Evolutionary conservation across 2,888 invertebrate species (phyloP).

Genomic region (Dryadula phaetusa): DNA sequence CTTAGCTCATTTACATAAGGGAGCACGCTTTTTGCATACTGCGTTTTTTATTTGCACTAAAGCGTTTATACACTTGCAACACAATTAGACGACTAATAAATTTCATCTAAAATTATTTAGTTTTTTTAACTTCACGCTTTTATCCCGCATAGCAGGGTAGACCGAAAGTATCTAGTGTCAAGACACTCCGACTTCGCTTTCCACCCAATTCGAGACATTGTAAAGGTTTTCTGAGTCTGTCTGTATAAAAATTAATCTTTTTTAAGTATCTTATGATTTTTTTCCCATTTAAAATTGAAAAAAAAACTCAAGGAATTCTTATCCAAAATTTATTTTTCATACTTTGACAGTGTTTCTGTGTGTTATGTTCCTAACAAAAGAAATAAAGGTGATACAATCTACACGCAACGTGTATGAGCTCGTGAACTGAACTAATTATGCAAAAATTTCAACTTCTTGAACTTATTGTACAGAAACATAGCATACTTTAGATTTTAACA

Average conservation of each 20-base stretch:
- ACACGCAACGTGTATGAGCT: conserved; percentile 60
- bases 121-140: too few species aligned
- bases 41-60: conserved; percentile 65
- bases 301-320: background rate
- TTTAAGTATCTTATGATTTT: too few species aligned
- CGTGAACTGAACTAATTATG: conserved; percentile 70
- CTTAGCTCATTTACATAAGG: conserved; percentile 68
- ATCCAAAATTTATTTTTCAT: background rate
- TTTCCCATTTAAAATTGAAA: too few species aligned
- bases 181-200: too few species aligned
- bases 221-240: too few species aligned
- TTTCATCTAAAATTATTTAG: too few species aligned
- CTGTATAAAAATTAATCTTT: too few species aligned
- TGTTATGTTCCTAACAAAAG: conserved; percentile 25
- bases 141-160: too few species aligned
- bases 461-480: conserved; percentile 53
- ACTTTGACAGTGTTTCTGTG: conserved; percentile 4
- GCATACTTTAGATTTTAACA: conserved; percentile 31
- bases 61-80: conserved; percentile 20
- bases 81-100: too few species aligned
- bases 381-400: conserved; percentile 69
- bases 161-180: too few species aligned
- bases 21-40: conserved; percentile 68
- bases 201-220: too few species aligned
- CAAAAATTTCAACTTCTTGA: conserved; percentile 70